Conservation (phyloP, 2,113 vertebrate species). For the Herpetotheres cachinnans region DNA sequence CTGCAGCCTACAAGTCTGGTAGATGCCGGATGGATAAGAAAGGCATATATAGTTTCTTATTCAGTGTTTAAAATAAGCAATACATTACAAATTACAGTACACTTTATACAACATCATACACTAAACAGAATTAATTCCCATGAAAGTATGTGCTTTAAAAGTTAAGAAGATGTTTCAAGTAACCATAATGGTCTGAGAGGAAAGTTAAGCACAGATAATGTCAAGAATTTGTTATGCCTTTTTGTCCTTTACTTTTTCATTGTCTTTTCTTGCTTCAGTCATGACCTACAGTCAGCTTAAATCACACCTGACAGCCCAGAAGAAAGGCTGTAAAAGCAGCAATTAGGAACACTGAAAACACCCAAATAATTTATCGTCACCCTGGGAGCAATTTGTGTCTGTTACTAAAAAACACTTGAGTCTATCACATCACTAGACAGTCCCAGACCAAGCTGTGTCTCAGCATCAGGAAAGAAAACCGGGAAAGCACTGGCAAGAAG, state of each 20-base stretch:
- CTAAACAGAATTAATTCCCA: not conserved
- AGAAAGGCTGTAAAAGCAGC: not conserved
- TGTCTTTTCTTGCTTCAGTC: not conserved
- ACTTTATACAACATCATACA: not conserved
- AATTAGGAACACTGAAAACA: constrained; percentile 22
- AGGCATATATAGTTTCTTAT: not conserved
- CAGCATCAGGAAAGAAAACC: not conserved
- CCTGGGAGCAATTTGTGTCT: not conserved
- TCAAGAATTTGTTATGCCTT: not conserved
- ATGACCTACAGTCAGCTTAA: not conserved
- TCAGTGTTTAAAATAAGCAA: not conserved
- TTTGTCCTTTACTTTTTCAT: not conserved
- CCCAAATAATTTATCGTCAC: constrained; percentile 19
- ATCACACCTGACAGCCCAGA: not conserved
- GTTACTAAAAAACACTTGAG: not conserved
- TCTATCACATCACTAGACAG: not conserved
- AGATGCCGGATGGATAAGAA: not conserved
- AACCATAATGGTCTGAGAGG: not conserved
- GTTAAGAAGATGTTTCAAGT: not conserved
- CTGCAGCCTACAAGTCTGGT: not conserved
- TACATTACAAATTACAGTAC: not conserved
- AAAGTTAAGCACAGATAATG: not conserved
- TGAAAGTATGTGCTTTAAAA: not conserved
- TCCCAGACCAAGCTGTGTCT: not conserved
- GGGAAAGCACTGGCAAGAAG: not conserved